Evolutionary conservation across 2,797 vertebrate genomes (phyloP), one percentile per base, ranked within the genome.

Genomic region (Dipus sagitta): DNA sequence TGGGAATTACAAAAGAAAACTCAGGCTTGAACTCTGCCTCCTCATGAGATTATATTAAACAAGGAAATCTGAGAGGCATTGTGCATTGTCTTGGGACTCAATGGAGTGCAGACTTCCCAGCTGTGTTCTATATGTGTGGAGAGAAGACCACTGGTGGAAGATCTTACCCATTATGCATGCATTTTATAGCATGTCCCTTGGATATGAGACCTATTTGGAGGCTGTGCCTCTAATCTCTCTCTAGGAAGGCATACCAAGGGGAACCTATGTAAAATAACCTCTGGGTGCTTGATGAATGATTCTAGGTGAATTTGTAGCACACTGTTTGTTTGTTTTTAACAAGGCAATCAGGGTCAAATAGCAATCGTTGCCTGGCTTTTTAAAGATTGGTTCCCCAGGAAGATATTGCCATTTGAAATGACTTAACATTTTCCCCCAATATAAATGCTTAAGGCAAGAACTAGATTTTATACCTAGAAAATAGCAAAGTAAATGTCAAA

Each of bases 371-470:
- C 24, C 70, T 93, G 78, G 67, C 74, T 95, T 94, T 92, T 95
- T 77, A 92, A 92, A 95, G 83, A 96, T 34, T 89, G 77, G 90
- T 64, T 97, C 70, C 86, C 85, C n/a, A 42, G 95, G 90, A 97
- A 96, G 96, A 96, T 81, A 92, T 77, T 96, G 94, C 88, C 95
- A 95, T 97, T 97, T 95, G 91, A 97, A 97, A 97, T 97, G 94
- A 95, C 82, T 96, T 95, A 97, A 94, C 92, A 95, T 93, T 96
- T 58, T 9, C 38, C 79, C 93, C 88, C 89, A 94, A 85, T 93
- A 96, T 94, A 96, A 96, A 95, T 97, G 95, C 93, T 95, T 87
- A 96, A 92, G 95, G 89, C 26, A 93, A 84, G 47, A 96, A 85
- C 80, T 91, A 83, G 97, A 83, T 93, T 94, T 91, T 80, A 96